Percentiles rank a stretch among this genome's conserved stretches.
These are phyloP conservation scores for Venturia canescens DNA, from an alignment of 1,140 invertebrate genomes.

Conservation along the genomic window DNA sequence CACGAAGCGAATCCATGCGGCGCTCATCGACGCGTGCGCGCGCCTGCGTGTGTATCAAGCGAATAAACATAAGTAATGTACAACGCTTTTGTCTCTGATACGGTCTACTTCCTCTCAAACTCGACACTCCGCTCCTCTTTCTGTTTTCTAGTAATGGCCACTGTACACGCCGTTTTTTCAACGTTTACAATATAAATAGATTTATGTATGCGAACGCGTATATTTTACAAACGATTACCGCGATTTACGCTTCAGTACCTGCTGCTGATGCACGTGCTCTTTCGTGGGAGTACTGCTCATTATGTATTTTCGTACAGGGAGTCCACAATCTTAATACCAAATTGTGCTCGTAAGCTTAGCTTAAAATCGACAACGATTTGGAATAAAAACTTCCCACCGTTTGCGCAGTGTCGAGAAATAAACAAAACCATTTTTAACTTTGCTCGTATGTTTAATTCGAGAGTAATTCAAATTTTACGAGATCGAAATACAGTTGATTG, in stretches of 20 bases:
- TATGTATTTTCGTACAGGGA: not conserved
- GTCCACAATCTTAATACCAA: too few species aligned
- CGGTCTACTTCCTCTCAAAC: conserved; percentile 18
- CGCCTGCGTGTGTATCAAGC: not conserved
- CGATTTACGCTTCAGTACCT: conserved; percentile 42
- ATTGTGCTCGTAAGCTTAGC: too few species aligned
- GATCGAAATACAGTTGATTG: too few species aligned
- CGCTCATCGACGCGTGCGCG: not conserved
- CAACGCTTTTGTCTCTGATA: conserved; percentile 36
- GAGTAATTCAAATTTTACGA: too few species aligned
- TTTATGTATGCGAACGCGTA: conserved; percentile 23
- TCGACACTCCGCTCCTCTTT: not conserved
- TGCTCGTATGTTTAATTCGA: too few species aligned
- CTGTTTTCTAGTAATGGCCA: not conserved
- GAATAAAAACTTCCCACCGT: too few species aligned
- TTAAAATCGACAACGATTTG: too few species aligned
- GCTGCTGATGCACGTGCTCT: conserved; percentile 40
- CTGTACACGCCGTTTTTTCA: not conserved
- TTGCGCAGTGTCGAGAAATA: too few species aligned
- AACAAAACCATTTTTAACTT: too few species aligned
- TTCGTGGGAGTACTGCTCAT: conserved; percentile 9
- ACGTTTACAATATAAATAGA: conserved; percentile 27
- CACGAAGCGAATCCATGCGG: not conserved
- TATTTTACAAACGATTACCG: conserved; percentile 41
- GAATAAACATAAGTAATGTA: not conserved